Evolutionary conservation across 2,888 invertebrate species (phyloP).

Genomic region (Trissolcus brochymenae): DNA sequence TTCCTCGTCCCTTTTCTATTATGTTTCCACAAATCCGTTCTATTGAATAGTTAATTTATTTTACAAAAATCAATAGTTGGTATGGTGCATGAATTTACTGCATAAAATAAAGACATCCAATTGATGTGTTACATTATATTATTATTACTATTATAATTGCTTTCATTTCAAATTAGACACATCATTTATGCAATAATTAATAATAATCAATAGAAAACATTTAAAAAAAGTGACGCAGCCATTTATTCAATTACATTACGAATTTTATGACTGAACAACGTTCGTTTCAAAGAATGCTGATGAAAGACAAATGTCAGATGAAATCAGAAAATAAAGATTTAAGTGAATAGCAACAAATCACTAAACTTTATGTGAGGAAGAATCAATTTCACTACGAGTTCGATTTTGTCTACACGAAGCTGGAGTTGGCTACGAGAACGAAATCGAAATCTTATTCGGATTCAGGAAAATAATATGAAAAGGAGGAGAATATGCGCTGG

Average conservation of each 20-base stretch:
- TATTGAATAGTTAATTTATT: not conserved
- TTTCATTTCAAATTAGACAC: not conserved
- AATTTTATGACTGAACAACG: no score
- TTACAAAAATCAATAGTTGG: constrained; percentile 9
- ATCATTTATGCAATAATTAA: not conserved
- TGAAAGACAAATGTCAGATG: constrained; percentile 9
- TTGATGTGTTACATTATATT: no score
- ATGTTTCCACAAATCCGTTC: constrained; percentile 19
- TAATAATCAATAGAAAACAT: not conserved
- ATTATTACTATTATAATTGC: not conserved
- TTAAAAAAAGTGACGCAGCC: not conserved
- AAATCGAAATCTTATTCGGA: constrained; percentile 45
- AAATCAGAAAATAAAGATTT: constrained; percentile 33
- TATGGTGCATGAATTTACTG: no score
- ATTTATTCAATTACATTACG: no score
- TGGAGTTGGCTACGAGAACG: constrained; percentile 31
- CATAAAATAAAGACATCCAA: no score
- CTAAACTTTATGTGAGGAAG: constrained; percentile 28
- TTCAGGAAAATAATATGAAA: constrained; percentile 46
- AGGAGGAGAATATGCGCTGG: constrained; percentile 40
- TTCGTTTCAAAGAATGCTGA: not conserved
- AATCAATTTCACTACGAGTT: constrained; percentile 47
- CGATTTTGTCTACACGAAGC: constrained; percentile 28
- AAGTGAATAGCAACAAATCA: constrained; percentile 44
- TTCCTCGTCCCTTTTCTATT: constrained; percentile 36